phyloP scores from a whole-genome alignment of 1,140 invertebrate genomes.

The Aethina tumida region DNA sequence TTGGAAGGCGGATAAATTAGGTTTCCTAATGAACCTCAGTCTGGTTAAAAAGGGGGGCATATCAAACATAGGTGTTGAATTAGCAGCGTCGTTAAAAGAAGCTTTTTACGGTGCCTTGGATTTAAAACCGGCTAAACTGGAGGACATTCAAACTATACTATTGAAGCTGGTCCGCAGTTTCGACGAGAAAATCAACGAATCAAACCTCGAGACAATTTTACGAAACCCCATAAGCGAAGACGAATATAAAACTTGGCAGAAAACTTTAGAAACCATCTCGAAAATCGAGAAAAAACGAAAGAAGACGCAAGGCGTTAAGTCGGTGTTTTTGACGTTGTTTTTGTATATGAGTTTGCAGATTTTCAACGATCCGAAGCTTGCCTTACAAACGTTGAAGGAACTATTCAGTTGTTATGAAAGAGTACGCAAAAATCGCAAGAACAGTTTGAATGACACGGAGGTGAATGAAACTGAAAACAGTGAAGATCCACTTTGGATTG shows the following conservation, averaged over 20 bases:
- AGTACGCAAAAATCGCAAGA: conserved; percentile 40
- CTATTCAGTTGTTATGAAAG: conserved; percentile 57
- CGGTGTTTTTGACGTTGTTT: conserved; percentile 54
- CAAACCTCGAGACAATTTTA: conserved; percentile 34
- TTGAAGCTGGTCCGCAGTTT: conserved; percentile 45
- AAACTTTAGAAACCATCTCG: conserved; percentile 43
- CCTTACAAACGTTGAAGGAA: conserved; percentile 54
- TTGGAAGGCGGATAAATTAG: conserved; percentile 55
- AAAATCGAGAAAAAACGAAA: conserved; percentile 27
- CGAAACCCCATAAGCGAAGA: conserved; percentile 42
- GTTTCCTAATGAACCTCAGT: conserved; percentile 51
- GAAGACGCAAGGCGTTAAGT: conserved; percentile 28
- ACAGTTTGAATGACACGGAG: conserved; percentile 26
- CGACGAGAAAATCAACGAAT: conserved; percentile 32
- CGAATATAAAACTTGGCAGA: conserved; percentile 48
- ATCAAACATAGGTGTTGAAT: conserved; percentile 43
- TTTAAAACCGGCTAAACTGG: conserved; percentile 49
- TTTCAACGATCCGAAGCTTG: conserved; percentile 57
- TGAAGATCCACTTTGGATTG: conserved; percentile 63
- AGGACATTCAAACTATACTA: conserved; percentile 46
- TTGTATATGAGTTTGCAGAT: conserved; percentile 62
- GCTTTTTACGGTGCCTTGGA: conserved; percentile 56
- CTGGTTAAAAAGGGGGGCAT: conserved; percentile 46
- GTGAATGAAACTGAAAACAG: conserved; percentile 20
- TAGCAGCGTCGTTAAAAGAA: conserved; percentile 45